These are phyloP conservation scores for Schizopygopsis malacanthus DNA, from an alignment of 2,797 vertebrate species.

Conservation along the genomic window DNA sequence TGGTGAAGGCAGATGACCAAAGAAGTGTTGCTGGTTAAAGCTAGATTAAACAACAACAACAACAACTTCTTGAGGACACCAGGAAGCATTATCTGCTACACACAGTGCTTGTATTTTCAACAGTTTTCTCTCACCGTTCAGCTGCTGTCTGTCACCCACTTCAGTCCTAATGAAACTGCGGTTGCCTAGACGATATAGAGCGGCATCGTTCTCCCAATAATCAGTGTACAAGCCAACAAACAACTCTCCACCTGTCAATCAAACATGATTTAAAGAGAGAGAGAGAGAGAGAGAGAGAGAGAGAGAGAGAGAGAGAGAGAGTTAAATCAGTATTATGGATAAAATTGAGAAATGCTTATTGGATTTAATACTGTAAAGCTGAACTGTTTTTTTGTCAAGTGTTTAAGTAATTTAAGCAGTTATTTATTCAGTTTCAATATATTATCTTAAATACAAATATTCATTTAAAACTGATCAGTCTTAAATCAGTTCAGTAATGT, in stretches of 20 bases:
- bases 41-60: background rate
- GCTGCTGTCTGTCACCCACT: constrained; percentile 86
- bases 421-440: background rate
- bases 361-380: background rate
- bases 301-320: background rate
- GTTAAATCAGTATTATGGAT: background rate
- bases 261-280: background rate
- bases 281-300: background rate
- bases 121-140: constrained; percentile 82
- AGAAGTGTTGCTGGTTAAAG: background rate
- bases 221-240: constrained; percentile 93
- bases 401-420: background rate
- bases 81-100: background rate
- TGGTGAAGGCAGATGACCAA: background rate
- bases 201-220: constrained; percentile 95
- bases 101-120: background rate
- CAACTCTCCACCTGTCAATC: constrained; percentile 84
- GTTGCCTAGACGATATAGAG: constrained; percentile 86
- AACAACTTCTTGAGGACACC: background rate
- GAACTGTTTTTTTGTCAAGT: background rate
- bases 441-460: too few relatives aligned
- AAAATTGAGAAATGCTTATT: background rate
- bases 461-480: background rate
- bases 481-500: background rate
- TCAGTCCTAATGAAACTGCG: constrained; percentile 88